Base-by-base conservation (phyloP, 2,888 invertebrate species). In the Machimus atricapillus region DNA sequence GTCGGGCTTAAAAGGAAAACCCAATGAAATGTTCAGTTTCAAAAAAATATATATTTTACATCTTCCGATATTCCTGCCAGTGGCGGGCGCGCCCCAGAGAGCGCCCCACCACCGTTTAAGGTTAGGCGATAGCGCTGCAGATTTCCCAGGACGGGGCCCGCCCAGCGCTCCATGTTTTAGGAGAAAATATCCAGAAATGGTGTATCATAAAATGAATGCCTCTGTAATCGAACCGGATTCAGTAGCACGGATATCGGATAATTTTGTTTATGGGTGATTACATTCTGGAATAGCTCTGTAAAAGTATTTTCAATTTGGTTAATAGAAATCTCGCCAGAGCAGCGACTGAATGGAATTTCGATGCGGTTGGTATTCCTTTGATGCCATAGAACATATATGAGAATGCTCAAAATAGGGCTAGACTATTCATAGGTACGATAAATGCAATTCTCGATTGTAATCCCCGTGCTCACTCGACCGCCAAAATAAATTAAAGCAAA, bases 191-290 rank as follows among this genome's bases (percentile, higher is more conserved):
- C 83, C 58, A 82, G 83, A 40, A 83, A 83, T 83, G 83, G 83
- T 73, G 83, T 66, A 83, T 66, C 83, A 83, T 83, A 78, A 78
- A 79, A 79, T 86, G 78, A 86, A 78, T 76, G 79, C 73, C 27
- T 27, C 78, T 86, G 78, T 79, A 86, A 86, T 66, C 86, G 58
- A 66, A 46, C 82, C 27, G 83, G 66, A 83, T 83, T 83, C 83
- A 56, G 31, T 31, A 46, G 83, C 83, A 83, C 52, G 88, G 87
- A 88, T 88, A 88, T 85, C 86, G 77, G 83, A 87, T 88, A 88
- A 88, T 88, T 88, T 87, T 87, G 74, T 88, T 88, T 88, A 88
- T 88, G 86, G 88, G 83, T 83, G 88, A 88, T 87, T 88, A 88
- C 86, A 88, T 83, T 81, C 82, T 85, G 79, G 85, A 88, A 88